These are phyloP conservation scores for Aythya baeri DNA, from an alignment of 2,113 vertebrate species.

Conservation along the genomic window DNA sequence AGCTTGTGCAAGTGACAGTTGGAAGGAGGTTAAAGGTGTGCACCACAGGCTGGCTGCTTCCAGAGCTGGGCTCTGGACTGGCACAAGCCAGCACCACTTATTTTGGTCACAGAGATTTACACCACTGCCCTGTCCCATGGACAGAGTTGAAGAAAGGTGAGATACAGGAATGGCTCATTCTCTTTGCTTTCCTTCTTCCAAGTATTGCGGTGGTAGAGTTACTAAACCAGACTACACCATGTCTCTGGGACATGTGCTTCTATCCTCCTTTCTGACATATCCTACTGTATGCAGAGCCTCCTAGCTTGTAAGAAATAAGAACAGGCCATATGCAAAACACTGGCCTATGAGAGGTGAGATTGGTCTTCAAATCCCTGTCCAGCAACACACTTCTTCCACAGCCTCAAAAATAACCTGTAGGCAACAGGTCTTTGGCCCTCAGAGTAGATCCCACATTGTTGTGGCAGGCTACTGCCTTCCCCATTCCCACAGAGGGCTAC, in stretches of 20 bases:
- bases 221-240: neutral
- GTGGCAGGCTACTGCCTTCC: neutral
- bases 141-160: neutral
- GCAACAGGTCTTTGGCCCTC: neutral
- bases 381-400: neutral
- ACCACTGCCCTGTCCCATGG: neutral
- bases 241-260: neutral
- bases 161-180: neutral
- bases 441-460: neutral
- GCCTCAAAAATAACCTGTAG: neutral
- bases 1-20: neutral
- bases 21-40: neutral
- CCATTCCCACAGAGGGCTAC: neutral
- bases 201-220: neutral
- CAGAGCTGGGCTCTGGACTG: neutral
- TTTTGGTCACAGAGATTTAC: neutral
- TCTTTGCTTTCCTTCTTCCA: neutral
- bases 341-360: neutral
- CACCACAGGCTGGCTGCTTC: neutral
- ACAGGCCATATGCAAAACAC: neutral
- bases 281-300: neutral
- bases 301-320: neutral
- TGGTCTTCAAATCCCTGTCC: neutral
- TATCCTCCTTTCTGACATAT: neutral
- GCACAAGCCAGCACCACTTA: neutral